Base-by-base conservation (phyloP, 2,888 invertebrate genomes). In the Timema podura region DNA sequence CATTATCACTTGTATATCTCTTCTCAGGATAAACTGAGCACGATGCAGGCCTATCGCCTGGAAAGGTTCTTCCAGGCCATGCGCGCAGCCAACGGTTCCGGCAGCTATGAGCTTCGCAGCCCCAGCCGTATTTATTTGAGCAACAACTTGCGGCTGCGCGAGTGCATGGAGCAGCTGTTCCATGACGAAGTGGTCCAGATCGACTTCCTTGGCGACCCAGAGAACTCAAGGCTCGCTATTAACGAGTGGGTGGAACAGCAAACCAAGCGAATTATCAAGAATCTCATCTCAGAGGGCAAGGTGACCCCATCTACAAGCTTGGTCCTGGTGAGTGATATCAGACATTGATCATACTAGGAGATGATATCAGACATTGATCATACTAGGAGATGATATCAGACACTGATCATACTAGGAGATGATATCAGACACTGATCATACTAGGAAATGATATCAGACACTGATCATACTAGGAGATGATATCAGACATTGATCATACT, bases 61-160 rank as follows among this genome's bases (percentile, higher is more conserved):
- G 93, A 93, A 81, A 90, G 87, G 79, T 81, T 84, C n/a, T 78
- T 83, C 5, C 85, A 88, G 73, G 70, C 73, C 74, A 73, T 79
- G 68, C 84, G 87, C 74, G 82, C 86, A 70, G 59, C 71, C 10
- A 80, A 79, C 66, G 82, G 84, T 73, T 85, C 88, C 13, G 84
- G 84, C 3, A 85, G 86, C 73, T 89, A 93, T 76, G 89, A 91
- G 79, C 91, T 92, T 78, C 86, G 84, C 6, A 89, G 88, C 71
- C 93, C 92, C 45, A 94, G 94, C 82, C 88, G 88, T 75, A 83
- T 95, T 74, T 95, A 90, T 81, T 88, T 92, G 5, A 86, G 88
- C 68, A 79, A 84, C n/a, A 80, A 81, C 3, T 82, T 87, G 69
- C 81, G 83, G 48, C 83, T 91, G 30, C 84, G 89, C 5, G 85